Evolutionary conservation across 2,797 vertebrate genomes (phyloP).

Genomic region (Hipposideros larvatus): DNA sequence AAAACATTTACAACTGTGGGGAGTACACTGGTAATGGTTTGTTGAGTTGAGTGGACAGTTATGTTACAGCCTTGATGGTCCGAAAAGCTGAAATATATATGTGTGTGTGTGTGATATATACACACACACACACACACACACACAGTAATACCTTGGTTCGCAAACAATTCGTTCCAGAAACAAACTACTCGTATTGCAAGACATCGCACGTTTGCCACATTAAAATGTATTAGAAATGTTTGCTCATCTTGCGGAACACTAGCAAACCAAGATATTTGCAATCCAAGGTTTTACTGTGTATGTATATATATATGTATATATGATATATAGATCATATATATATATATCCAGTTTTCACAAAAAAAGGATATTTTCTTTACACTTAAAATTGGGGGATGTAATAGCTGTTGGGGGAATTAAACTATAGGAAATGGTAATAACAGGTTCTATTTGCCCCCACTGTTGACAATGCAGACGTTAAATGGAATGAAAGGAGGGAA

Average conservation of each 20-base stretch:
- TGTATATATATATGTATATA: too few species aligned
- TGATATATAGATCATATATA: background rate
- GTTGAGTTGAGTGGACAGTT: background rate
- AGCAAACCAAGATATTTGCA: too few species aligned
- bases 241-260: too few species aligned
- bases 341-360: background rate
- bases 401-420: background rate
- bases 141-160: too few species aligned
- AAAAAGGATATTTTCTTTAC: constrained; percentile 42
- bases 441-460: background rate
- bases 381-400: background rate
- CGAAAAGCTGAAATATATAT: background rate
- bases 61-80: background rate
- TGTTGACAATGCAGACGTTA: background rate
- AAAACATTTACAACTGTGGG: background rate
- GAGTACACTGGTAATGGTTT: background rate
- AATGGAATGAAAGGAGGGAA: background rate
- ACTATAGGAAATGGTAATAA: background rate
- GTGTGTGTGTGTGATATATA: too few species aligned
- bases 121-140: too few species aligned
- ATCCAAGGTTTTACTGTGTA: too few species aligned
- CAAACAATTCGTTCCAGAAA: too few species aligned
- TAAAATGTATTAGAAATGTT: too few species aligned
- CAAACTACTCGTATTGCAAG: too few species aligned
- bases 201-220: too few species aligned